Evolutionary conservation across 2,888 invertebrate species (phyloP).

Genomic region (Liodrosophila aerea): DNA sequence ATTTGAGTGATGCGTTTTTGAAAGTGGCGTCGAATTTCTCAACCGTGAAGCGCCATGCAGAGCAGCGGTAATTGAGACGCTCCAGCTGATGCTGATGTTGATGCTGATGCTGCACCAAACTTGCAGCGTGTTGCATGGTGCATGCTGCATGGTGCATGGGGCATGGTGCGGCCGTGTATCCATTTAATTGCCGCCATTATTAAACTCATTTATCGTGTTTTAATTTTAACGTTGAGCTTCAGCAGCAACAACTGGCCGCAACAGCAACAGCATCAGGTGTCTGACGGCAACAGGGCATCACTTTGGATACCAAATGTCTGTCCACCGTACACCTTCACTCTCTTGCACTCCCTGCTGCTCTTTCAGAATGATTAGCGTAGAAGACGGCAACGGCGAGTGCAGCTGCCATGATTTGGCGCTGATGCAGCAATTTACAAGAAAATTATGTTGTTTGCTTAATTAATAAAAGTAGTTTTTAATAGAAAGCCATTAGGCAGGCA

Average conservation of each 20-base stretch:
- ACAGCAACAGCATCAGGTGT: slow-evolving; percentile 42
- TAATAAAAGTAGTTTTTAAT: slow-evolving; percentile 78
- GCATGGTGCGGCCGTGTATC: slow-evolving; percentile 55
- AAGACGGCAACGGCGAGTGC: slow-evolving; percentile 49
- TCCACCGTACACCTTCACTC: too few relatives aligned
- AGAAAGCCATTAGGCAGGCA: slow-evolving; percentile 58
- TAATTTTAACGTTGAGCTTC: slow-evolving; percentile 68
- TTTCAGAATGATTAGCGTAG: slow-evolving; percentile 61
- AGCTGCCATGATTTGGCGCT: slow-evolving; percentile 73
- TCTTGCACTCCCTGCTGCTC: slow-evolving; percentile 35
- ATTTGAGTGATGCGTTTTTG: slow-evolving; percentile 74
- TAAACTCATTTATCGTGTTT: slow-evolving; percentile 79
- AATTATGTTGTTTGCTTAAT: slow-evolving; percentile 77
- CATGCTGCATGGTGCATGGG: slow-evolving; percentile 25
- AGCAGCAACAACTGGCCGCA: slow-evolving; percentile 18
- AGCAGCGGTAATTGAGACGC: slow-evolving; percentile 72
- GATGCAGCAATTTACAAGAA: slow-evolving; percentile 72
- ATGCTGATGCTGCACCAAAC: slow-evolving; percentile 38
- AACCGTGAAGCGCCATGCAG: slow-evolving; percentile 77
- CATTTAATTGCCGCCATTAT: slow-evolving; percentile 79
- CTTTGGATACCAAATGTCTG: slow-evolving; percentile 36
- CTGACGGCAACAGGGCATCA: slow-evolving; percentile 38
- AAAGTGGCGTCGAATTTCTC: slow-evolving; percentile 77
- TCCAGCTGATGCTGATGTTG: slow-evolving; percentile 48
- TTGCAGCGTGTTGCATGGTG: slow-evolving; percentile 23